Conservation (phyloP, 1,140 invertebrate species). For the Drosophila suzukii region DNA sequence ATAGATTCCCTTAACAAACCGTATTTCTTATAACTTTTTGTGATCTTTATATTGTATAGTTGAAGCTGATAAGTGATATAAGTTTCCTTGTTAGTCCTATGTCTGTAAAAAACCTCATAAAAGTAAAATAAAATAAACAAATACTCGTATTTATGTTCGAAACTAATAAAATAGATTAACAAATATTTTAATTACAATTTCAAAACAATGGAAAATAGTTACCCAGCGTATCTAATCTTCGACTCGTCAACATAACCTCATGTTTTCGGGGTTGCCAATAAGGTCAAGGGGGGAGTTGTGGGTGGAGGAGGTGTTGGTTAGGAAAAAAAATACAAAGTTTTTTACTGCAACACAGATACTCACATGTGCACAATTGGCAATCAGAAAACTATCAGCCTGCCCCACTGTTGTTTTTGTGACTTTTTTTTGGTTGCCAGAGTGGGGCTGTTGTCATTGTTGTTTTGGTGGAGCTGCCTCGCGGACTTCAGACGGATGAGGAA, state of each 20-base stretch:
- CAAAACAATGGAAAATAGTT: background rate
- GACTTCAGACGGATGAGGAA: conserved; percentile 64
- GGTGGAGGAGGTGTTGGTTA: conserved; percentile 10
- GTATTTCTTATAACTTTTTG: too few species aligned
- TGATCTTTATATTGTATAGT: too few species aligned
- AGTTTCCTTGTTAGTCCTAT: too few species aligned
- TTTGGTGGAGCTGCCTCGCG: background rate
- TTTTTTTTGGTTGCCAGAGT: conserved; percentile 3
- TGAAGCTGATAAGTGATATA: too few species aligned
- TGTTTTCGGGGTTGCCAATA: conserved; percentile 33
- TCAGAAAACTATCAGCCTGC: conserved; percentile 56
- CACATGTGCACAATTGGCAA: conserved; percentile 26
- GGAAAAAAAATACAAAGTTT: conserved; percentile 4
- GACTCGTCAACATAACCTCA: conserved; percentile 19
- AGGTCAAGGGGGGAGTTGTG: conserved; percentile 46
- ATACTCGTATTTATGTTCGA: too few species aligned
- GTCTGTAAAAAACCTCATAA: too few species aligned
- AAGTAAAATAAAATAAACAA: too few species aligned
- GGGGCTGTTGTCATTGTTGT: conserved; percentile 29
- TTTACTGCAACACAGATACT: conserved; percentile 11
- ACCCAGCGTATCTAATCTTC: conserved; percentile 41
- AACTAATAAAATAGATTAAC: too few species aligned
- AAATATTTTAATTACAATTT: too few species aligned
- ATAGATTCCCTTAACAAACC: too few species aligned
- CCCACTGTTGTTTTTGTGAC: conserved; percentile 15